Evolutionary conservation across 2,888 invertebrate genomes (phyloP).

Genomic region (Drosophila meridionalis): DNA sequence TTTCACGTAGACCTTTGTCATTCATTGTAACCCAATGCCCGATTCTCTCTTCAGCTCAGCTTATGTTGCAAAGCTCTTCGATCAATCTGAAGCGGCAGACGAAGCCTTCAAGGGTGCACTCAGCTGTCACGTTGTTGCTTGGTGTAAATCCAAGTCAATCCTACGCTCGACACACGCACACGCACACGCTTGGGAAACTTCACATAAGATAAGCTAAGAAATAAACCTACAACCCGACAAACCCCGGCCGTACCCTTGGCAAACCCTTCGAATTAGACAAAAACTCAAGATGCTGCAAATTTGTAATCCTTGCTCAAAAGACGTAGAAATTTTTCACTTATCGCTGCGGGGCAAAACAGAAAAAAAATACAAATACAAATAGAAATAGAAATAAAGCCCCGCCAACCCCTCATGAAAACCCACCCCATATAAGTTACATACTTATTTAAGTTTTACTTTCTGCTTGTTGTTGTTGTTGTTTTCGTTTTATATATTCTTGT

Average conservation of each 20-base stretch:
- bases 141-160: slow-evolving; percentile 79
- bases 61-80: slow-evolving; percentile 72
- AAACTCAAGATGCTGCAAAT: slow-evolving; percentile 78
- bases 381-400: slow-evolving; percentile 18
- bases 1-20: slow-evolving; percentile 67
- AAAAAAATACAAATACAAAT: slow-evolving; percentile 9
- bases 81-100: slow-evolving; percentile 68
- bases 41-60: slow-evolving; percentile 53
- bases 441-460: slow-evolving; percentile 71
- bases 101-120: slow-evolving; percentile 65
- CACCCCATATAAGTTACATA: slow-evolving; percentile 54
- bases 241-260: slow-evolving; percentile 11
- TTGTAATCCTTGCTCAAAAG: slow-evolving; percentile 76
- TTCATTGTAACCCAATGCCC: slow-evolving; percentile 60
- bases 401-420: slow-evolving; percentile 20
- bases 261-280: slow-evolving; percentile 70
- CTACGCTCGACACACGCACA: slow-evolving; percentile 49
- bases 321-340: slow-evolving; percentile 76
- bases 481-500: slow-evolving; percentile 24
- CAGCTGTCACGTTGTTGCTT: slow-evolving; percentile 71
- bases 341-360: slow-evolving; percentile 66
- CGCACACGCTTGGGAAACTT: slow-evolving; percentile 31
- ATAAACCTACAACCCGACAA: slow-evolving; percentile 34
- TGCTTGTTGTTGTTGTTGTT: slow-evolving; percentile 18
- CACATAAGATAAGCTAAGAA: slow-evolving; percentile 48